Conservation (phyloP, 2,113 vertebrate species). For the Oceanites oceanicus region DNA sequence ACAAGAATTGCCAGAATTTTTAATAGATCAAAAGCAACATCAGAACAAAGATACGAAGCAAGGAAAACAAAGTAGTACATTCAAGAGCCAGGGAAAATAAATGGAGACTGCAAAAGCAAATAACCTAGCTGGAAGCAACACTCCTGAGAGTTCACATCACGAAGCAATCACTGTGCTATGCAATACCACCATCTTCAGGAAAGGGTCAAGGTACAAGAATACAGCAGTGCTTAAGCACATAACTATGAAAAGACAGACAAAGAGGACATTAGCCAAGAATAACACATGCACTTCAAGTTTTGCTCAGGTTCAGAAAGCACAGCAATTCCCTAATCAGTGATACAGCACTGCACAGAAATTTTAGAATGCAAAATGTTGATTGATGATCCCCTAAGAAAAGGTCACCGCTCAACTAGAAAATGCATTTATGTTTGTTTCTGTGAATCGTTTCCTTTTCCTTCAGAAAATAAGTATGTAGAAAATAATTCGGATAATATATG, state of each 20-base stretch:
- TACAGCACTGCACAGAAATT: not conserved
- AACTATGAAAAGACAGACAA: not conserved
- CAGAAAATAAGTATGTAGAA: not conserved
- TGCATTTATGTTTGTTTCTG: not conserved
- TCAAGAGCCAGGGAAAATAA: slow-evolving; percentile 24
- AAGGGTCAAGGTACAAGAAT: not conserved
- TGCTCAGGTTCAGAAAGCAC: not conserved
- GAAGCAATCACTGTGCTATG: not conserved
- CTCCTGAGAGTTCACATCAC: not conserved
- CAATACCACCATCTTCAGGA: slow-evolving; percentile 63
- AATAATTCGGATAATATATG: not conserved
- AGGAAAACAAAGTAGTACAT: slow-evolving; percentile 3
- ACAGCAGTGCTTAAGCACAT: not conserved
- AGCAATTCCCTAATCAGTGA: not conserved
- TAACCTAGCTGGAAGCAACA: not conserved
- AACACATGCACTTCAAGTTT: not conserved
- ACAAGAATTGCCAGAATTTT: not conserved
- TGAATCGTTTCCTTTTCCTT: not conserved
- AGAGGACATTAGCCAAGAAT: not conserved
- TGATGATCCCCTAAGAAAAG: not conserved
- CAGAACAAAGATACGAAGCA: not conserved
- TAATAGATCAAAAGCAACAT: slow-evolving; percentile 21
- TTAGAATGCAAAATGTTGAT: not conserved
- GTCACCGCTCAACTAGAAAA: not conserved
- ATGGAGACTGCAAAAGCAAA: not conserved